These are phyloP conservation scores for Narcine bancroftii DNA, from an alignment of 2,113 vertebrate species.

Conservation along the genomic window DNA sequence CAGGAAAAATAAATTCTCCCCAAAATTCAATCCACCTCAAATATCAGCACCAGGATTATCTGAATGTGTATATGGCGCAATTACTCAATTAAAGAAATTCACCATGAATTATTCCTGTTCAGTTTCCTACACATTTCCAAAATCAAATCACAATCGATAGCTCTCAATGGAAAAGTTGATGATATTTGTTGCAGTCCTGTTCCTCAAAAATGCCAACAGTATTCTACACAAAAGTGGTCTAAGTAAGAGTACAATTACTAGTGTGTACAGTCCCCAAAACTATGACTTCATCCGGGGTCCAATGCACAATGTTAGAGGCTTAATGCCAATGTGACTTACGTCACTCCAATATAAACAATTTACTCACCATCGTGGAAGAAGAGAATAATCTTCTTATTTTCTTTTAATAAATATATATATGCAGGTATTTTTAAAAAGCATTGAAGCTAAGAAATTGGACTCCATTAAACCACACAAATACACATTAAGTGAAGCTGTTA, in stretches of 20 bases:
- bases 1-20: neutral
- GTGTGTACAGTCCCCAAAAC: neutral
- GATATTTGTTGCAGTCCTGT: neutral
- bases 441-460: neutral
- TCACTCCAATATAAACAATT: neutral
- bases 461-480: constrained; percentile 1
- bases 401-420: neutral
- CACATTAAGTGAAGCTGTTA: neutral
- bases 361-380: constrained; percentile 18
- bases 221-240: neutral
- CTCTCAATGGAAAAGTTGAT: neutral
- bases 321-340: neutral
- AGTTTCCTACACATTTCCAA: neutral
- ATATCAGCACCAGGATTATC: neutral
- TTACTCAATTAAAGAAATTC: neutral
- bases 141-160: neutral
- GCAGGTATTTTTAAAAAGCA: neutral
- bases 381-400: neutral
- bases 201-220: neutral
- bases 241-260: neutral
- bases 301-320: neutral
- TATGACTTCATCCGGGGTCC: neutral
- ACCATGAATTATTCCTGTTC: neutral
- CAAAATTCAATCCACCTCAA: neutral
- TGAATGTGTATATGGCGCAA: neutral